These are phyloP conservation scores for Merops nubicus DNA, from an alignment of 2,113 vertebrate genomes.

Conservation along the genomic window DNA sequence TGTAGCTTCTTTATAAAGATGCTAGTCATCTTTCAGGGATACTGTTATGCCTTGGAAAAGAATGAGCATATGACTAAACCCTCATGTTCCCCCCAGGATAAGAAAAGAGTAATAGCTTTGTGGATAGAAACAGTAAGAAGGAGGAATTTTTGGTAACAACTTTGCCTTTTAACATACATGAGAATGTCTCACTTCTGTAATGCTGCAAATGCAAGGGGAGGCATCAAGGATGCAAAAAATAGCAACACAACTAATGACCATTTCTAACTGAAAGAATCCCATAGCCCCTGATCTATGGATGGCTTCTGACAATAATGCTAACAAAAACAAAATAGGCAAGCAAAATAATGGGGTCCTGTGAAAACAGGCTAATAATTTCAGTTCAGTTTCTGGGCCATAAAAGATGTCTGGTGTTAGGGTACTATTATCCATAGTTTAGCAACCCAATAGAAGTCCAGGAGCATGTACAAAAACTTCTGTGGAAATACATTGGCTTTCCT, in stretches of 20 bases:
- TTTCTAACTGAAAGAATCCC: background rate
- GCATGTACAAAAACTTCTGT: rapidly evolving
- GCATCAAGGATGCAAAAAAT: background rate
- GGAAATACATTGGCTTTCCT: background rate
- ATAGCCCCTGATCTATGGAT: background rate
- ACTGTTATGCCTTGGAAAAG: constrained; percentile 13
- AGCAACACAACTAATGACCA: background rate
- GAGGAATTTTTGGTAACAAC: constrained; percentile 9
- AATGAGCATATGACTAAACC: constrained; percentile 22
- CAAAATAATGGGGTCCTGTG: background rate
- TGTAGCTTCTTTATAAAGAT: constrained; percentile 30
- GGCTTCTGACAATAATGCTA: background rate
- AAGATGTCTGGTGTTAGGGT: background rate
- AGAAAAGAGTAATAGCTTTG: constrained; percentile 14
- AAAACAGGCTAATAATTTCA: background rate
- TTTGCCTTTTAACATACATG: background rate
- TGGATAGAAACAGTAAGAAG: background rate
- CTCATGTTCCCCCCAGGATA: background rate
- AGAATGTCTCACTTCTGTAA: background rate
- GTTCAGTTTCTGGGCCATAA: background rate
- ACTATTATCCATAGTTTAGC: background rate
- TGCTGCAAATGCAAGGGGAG: background rate
- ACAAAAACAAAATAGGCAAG: background rate
- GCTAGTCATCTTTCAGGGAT: constrained; percentile 12
- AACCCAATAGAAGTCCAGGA: background rate